phyloP scores from a whole-genome alignment of 2,113 vertebrate species.

The Prunella himalayana region DNA sequence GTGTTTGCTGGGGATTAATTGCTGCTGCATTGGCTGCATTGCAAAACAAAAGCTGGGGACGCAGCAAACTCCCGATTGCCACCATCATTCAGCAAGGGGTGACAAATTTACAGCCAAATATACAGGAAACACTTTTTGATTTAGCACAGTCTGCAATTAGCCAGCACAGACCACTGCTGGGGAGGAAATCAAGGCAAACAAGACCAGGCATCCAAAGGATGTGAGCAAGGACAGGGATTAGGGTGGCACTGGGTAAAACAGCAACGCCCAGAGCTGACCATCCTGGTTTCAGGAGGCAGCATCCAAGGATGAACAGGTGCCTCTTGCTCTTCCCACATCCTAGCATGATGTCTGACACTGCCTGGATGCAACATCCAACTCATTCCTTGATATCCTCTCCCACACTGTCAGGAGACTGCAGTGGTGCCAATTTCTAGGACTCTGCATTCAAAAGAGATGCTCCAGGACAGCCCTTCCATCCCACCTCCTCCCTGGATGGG shows the following conservation, averaged over 20 bases:
- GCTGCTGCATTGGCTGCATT: background rate
- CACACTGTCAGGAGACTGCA: background rate
- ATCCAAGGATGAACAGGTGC: background rate
- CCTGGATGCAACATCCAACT: background rate
- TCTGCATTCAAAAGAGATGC: background rate
- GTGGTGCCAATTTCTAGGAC: background rate
- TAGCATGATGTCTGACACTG: background rate
- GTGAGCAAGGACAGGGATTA: background rate
- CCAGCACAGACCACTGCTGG: background rate
- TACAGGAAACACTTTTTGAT: background rate
- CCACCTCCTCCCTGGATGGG: background rate
- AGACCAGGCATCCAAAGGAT: background rate
- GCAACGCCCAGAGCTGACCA: background rate
- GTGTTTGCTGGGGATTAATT: slow-evolving; percentile 7
- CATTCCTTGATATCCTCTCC: background rate
- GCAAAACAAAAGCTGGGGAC: background rate
- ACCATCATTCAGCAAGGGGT: background rate
- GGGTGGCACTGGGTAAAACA: background rate
- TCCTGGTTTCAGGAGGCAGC: background rate
- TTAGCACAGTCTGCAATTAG: background rate
- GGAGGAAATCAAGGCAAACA: background rate
- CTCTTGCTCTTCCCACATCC: background rate
- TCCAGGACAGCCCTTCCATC: background rate
- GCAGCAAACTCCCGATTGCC: slow-evolving; percentile 1
- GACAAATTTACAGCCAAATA: slow-evolving; percentile 26